phyloP scores from a whole-genome alignment of 2,797 vertebrate genomes.

The Astyanax mexicanus region DNA sequence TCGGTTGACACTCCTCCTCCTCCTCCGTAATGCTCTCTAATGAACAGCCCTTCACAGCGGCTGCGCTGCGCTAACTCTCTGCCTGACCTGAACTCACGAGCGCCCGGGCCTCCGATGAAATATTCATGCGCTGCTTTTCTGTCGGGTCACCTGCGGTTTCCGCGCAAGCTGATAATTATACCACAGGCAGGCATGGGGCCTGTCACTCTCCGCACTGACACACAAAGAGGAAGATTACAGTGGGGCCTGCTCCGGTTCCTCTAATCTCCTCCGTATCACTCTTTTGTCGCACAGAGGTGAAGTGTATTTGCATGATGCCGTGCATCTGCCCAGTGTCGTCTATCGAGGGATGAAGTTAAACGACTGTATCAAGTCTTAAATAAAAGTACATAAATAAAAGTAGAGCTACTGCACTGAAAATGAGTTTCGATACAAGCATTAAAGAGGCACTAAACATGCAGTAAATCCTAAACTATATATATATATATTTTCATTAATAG shows the following conservation, averaged over 20 bases:
- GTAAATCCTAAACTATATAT: too few species aligned
- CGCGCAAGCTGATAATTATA: conserved; percentile 51
- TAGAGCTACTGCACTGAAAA: background rate
- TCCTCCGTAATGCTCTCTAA: conserved; percentile 43
- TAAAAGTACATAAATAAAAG: background rate
- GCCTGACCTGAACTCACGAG: conserved; percentile 45
- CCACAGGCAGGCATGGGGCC: conserved; percentile 13
- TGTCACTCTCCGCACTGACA: conserved; percentile 35
- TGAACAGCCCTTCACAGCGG: conserved; percentile 37
- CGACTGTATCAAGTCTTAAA: background rate
- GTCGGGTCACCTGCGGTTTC: conserved; percentile 40
- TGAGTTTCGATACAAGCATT: background rate
- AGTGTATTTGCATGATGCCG: conserved; percentile 21
- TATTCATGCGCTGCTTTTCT: conserved; percentile 48
- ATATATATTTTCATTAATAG: too few species aligned
- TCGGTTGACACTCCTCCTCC: conserved; percentile 19
- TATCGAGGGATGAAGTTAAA: background rate
- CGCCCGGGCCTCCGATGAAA: conserved; percentile 37
- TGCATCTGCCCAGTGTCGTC: conserved; percentile 4
- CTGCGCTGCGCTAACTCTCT: conserved; percentile 21
- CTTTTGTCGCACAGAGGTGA: conserved; percentile 27
- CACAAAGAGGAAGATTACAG: conserved; percentile 49
- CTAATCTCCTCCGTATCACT: conserved; percentile 41
- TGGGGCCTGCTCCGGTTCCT: conserved; percentile 30
- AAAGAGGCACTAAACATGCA: too few species aligned